Conservation (phyloP, 1,140 invertebrate genomes). For the Ectropis grisescens region DNA sequence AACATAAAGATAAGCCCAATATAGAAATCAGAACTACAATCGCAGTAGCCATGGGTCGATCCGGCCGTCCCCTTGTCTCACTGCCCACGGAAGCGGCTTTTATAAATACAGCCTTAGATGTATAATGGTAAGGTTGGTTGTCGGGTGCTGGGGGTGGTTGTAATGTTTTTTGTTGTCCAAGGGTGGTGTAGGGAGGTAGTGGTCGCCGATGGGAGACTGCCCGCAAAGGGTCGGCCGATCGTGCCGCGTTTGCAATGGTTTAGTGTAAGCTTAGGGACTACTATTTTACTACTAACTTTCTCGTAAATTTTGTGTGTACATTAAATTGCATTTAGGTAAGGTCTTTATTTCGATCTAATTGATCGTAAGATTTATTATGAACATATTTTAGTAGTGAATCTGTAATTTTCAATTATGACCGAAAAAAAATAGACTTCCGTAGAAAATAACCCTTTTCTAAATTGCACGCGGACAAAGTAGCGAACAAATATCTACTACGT, state of each 20-base stretch:
- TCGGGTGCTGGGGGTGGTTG: conserved; percentile 17
- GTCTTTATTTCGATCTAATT: no score
- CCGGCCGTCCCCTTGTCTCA: conserved; percentile 30
- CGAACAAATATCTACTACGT: no score
- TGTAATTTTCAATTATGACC: no score
- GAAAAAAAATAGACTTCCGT: no score
- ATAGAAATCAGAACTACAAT: conserved; percentile 31
- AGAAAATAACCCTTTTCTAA: no score
- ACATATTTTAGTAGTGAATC: no score
- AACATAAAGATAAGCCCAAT: no score
- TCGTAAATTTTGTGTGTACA: neutral
- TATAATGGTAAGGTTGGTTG: conserved; percentile 13
- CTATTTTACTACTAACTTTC: no score
- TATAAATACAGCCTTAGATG: conserved; percentile 12
- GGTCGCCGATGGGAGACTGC: conserved; percentile 56
- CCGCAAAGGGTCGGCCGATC: conserved; percentile 51
- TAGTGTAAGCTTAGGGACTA: conserved; percentile 3
- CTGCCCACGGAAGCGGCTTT: conserved; percentile 32
- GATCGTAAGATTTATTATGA: no score
- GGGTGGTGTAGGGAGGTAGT: conserved; percentile 51
- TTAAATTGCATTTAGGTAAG: no score
- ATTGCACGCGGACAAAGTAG: no score
- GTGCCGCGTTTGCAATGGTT: conserved; percentile 34
- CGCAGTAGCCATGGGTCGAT: conserved; percentile 50
- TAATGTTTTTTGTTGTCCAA: conserved; percentile 39